Percentiles rank a stretch among this genome's conserved stretches.
phyloP scores from a whole-genome alignment of 2,113 vertebrate genomes.

The Eleginops maclovinus region DNA sequence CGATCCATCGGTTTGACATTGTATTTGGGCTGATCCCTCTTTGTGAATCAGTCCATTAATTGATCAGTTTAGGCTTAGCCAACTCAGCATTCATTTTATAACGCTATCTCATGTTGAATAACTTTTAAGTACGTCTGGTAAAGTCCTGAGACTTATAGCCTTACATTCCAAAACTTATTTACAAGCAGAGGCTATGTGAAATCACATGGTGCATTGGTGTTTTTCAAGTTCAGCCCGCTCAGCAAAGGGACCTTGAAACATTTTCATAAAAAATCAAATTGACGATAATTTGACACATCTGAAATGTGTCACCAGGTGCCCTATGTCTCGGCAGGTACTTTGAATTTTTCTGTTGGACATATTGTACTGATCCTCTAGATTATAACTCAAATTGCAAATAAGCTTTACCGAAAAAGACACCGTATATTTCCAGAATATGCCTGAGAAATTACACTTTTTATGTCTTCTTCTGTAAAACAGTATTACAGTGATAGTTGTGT shows the following conservation, averaged over 20 bases:
- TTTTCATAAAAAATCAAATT: slow-evolving; percentile 4
- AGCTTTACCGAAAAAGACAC: too few species aligned
- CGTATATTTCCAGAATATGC: not conserved
- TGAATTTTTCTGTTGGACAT: not conserved
- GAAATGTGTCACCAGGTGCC: not conserved
- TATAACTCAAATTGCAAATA: not conserved
- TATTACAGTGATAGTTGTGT: not conserved
- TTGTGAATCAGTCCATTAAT: too few species aligned
- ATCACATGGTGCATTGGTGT: too few species aligned
- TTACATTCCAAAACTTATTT: not conserved
- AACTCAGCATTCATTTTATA: too few species aligned
- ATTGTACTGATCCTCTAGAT: not conserved
- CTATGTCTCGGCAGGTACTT: not conserved
- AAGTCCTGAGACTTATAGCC: not conserved
- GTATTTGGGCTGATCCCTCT: too few species aligned
- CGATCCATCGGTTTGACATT: not conserved
- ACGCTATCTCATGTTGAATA: too few species aligned
- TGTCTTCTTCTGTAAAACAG: not conserved
- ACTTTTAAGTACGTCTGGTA: not conserved
- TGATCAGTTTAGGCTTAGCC: too few species aligned
- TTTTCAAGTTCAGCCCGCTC: too few species aligned
- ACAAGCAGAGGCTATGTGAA: too few species aligned
- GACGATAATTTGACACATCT: not conserved
- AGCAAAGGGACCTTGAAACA: too few species aligned
- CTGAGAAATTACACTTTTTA: not conserved